These are phyloP conservation scores for Dicerorhinus sumatrensis DNA, from an alignment of 2,113 vertebrate genomes.

Conservation along the genomic window DNA sequence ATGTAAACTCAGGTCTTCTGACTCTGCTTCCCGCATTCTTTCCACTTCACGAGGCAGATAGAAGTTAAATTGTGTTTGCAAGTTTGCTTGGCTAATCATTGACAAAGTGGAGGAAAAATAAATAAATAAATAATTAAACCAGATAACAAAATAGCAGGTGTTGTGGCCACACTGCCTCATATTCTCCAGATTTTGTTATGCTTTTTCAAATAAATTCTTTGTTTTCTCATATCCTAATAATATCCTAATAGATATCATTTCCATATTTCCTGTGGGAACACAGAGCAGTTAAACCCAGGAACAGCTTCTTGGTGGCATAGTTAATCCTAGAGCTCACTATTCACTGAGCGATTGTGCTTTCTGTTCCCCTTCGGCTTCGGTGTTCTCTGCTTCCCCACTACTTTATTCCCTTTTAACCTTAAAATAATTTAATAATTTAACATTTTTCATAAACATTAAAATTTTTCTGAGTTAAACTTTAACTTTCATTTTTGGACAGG, in stretches of 20 bases:
- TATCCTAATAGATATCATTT: not conserved
- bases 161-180: not conserved
- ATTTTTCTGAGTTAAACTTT: constrained; percentile 4
- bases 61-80: constrained; percentile 50
- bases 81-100: constrained; percentile 60
- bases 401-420: not conserved
- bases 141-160: constrained; percentile 23
- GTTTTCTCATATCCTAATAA: not conserved
- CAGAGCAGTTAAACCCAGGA: not conserved
- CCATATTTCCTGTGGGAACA: not conserved
- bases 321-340: not conserved
- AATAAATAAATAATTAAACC: not conserved
- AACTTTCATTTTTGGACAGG: constrained; percentile 57
- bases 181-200: not conserved
- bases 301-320: not conserved
- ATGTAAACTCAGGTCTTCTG: constrained; percentile 35
- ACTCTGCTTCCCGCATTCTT: constrained; percentile 61
- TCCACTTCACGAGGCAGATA: constrained; percentile 13
- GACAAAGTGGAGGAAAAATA: not conserved
- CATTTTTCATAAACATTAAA: constrained; percentile 30
- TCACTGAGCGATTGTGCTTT: not conserved
- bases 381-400: not conserved
- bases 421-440: not conserved
- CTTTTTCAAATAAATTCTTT: constrained; percentile 16
- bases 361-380: not conserved